phyloP scores from a whole-genome alignment of 1,140 invertebrate species.

The Zaprionus ornatus region DNA sequence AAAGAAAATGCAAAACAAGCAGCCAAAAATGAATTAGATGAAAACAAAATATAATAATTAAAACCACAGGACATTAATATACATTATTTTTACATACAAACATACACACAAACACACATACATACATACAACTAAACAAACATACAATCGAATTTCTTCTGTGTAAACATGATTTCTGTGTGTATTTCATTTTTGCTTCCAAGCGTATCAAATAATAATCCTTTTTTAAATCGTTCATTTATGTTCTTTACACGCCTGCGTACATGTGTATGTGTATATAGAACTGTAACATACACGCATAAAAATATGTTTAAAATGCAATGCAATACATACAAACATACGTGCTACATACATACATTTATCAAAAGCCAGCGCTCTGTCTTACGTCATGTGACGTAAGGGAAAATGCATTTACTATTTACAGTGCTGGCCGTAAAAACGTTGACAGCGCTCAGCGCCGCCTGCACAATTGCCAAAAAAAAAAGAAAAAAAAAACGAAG shows the following conservation, averaged over 20 bases:
- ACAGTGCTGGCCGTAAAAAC: conserved; percentile 46
- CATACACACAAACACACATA: conserved; percentile 25
- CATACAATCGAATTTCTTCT: conserved; percentile 27
- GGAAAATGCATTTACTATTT: conserved; percentile 43
- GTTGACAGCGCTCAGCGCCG: conserved; percentile 29
- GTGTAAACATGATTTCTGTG: conserved; percentile 32
- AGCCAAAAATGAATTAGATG: conserved; percentile 6
- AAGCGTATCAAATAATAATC: conserved; percentile 32
- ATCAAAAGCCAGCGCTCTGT: conserved; percentile 48
- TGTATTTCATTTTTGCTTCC: conserved; percentile 48
- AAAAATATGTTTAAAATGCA: conserved; percentile 12
- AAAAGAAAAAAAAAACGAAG: conserved; percentile 27
- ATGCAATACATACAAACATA: conserved; percentile 44
- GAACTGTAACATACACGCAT: conserved; percentile 1
- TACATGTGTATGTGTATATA: conserved; percentile 16
- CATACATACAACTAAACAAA: not conserved
- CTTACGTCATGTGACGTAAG: conserved; percentile 24
- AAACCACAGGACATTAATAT: conserved; percentile 17
- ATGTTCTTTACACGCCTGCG: conserved; percentile 27
- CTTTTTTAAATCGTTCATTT: conserved; percentile 40
- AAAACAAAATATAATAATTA: not conserved
- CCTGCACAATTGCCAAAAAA: conserved; percentile 63
- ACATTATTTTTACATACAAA: conserved; percentile 31
- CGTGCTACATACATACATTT: conserved; percentile 45
- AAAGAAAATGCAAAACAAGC: conserved; percentile 26